Base-by-base conservation (phyloP, 2,797 vertebrate genomes). In the Etheostoma perlongum region DNA sequence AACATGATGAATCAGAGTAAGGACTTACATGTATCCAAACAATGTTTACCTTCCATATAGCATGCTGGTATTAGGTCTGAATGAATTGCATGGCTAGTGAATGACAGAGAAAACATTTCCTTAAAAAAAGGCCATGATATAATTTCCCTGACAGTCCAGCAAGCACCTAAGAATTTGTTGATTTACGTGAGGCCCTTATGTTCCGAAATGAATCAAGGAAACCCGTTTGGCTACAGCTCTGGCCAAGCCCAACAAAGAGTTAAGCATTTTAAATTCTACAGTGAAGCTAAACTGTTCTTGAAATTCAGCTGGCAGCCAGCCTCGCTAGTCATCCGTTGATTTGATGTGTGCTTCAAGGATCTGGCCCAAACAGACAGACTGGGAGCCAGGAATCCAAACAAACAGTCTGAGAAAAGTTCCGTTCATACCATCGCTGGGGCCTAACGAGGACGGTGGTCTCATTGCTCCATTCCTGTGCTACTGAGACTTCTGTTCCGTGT, bases 291-390 rank as follows among this genome's bases (percentile, higher is more conserved):
- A 91, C 78, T 83, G 89, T 93, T 93, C 92, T 93, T 94, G 89
- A 93, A 94, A 93, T 93, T 92, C 92, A 91, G 84, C 83, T 92
- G 92, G 92, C 91, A 90, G 86, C 23, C 78, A 18, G 83, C 86
- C 86, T 75, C 18, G 36, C 83, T 68, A 84, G 81, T 92, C 89
- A 89, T 88, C 89, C 86, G 85, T 89, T 72, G 76, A 88, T 91
- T 92, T 82, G 82, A 93, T 85, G 89, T 86, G 89, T 84, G 88
- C 84, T 86, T 88, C 81, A 93, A 90, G 89, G 91, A 90, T 86
- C 85, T 94, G 92, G 93, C 88, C 89, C 72, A 66, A 89, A 87
- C 84, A 89, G 72, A 60, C 71, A 12, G 68, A 86, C 74, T 82
- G 69, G 25, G 77, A 92, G 92, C 90, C 92, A 94, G 87, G 81